Evolutionary conservation across 2,797 vertebrate species (phyloP), one percentile per base, ranked within the genome.

Genomic region (Carapus acus): DNA sequence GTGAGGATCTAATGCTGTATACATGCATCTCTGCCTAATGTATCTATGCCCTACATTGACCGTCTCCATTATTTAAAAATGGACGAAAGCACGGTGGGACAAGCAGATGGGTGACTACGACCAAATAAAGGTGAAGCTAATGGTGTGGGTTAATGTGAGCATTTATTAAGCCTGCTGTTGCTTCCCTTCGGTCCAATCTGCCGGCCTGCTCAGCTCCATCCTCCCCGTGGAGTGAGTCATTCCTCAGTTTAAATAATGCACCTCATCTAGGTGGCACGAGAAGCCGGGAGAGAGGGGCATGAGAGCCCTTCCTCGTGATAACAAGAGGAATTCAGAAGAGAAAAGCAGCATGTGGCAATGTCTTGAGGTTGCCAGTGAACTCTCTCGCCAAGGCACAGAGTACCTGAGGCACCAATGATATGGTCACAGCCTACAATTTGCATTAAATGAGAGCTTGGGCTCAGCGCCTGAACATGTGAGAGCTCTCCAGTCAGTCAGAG

Each of bases 41-140:
- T 21, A 8, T 48, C 62, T 39, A 0, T 1, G 21, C 49, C 0
- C 2, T 29, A 6, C 51, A 37, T 33, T 23, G 42, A 27, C 27
- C 13, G 27, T 49, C 44, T 27, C 50, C 62, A 16, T 58, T 36
- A 57, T 49, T 58, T 55, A 29, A 54, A 73, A 69, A 59, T 53
- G 58, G 65, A 64, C 73, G 49, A 57, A 75, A 66, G 58, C 72
- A 43, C 56, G 34, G 63, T 67, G 60, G 70, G 67, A 69, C 62
- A 74, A 69, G 64, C 71, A 65, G 71, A 60, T 74, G 68, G 62
- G 53, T 49, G 67, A 64, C 62, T 73, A 78, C 73, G 73, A 74
- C 76, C 71, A 78, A 81, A 82, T 76, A 81, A 75, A 81, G 72
- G 66, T 72, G 71, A 67, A 41, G 71, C 73, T 83, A 86, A 88